Percentiles rank a stretch among this genome's conserved stretches.
These are phyloP conservation scores for Drosophila infuscata DNA, from an alignment of 2,888 invertebrate species.

Conservation along the genomic window DNA sequence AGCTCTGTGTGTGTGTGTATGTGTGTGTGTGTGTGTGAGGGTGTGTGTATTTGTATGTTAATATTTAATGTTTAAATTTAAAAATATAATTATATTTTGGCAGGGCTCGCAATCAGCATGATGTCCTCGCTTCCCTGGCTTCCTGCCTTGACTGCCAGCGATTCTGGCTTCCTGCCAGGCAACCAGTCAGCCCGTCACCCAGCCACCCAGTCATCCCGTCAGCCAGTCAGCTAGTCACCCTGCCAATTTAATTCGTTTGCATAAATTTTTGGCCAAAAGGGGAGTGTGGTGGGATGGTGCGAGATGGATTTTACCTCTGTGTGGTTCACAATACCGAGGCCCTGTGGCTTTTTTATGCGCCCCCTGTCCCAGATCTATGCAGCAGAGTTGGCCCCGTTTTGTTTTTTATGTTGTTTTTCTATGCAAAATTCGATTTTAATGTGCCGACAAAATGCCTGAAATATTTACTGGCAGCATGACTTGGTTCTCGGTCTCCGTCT, in stretches of 20 bases:
- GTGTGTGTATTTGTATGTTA: conserved; percentile 36
- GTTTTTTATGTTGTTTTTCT: conserved; percentile 60
- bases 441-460: conserved; percentile 71
- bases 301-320: conserved; percentile 3
- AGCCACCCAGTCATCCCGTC: background rate
- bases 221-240: conserved; percentile 30
- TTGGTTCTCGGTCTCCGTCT: background rate
- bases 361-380: conserved; percentile 1
- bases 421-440: conserved; percentile 78
- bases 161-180: conserved; percentile 65
- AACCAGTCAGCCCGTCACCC: conserved; percentile 13
- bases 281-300: background rate
- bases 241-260: conserved; percentile 79
- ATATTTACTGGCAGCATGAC: conserved; percentile 44
- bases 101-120: conserved; percentile 63
- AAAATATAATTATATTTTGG: conserved; percentile 71
- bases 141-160: conserved; percentile 19
- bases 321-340: conserved; percentile 56
- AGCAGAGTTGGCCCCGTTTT: conserved; percentile 10
- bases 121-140: conserved; percentile 47
- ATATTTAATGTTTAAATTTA: conserved; percentile 74
- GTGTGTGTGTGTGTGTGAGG: conserved; percentile 6
- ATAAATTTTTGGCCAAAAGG: conserved; percentile 55
- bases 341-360: conserved; percentile 66
- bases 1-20: conserved; percentile 8